phyloP scores from a whole-genome alignment of 2,888 invertebrate species.

The Gibbula magus region DNA sequence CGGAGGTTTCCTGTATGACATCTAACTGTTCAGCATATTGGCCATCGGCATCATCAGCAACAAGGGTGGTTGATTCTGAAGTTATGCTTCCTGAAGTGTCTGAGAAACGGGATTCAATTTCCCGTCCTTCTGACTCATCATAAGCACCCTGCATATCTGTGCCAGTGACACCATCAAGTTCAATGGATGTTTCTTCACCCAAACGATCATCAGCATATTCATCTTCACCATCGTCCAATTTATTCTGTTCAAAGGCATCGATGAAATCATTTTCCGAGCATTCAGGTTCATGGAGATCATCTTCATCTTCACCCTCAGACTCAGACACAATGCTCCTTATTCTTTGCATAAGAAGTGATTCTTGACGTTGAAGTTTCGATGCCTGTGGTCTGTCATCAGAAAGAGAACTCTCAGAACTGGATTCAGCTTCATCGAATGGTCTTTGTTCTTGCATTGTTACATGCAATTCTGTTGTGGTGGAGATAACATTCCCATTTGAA shows the following conservation, averaged over 20 bases:
- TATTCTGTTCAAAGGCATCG: background rate
- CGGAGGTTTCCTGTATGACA: background rate
- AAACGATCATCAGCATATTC: background rate
- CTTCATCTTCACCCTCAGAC: background rate
- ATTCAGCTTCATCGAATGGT: background rate
- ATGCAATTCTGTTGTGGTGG: background rate
- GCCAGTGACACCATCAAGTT: background rate
- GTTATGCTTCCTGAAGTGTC: constrained; percentile 14
- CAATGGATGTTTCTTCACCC: too few relatives aligned
- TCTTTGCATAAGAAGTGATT: background rate
- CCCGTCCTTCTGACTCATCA: background rate
- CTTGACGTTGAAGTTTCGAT: background rate
- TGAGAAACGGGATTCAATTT: background rate
- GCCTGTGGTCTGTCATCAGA: too few relatives aligned
- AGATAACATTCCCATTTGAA: background rate
- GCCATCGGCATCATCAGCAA: background rate
- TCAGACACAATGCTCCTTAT: constrained; percentile 7
- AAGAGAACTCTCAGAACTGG: background rate
- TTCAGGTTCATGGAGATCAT: background rate
- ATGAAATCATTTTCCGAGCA: background rate
- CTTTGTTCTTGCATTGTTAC: background rate
- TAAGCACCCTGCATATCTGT: background rate
- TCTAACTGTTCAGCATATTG: background rate
- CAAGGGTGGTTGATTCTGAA: background rate
- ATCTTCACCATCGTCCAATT: constrained; percentile 6